phyloP scores from a whole-genome alignment of 1,140 invertebrate species.

The Drosophila sechellia region DNA sequence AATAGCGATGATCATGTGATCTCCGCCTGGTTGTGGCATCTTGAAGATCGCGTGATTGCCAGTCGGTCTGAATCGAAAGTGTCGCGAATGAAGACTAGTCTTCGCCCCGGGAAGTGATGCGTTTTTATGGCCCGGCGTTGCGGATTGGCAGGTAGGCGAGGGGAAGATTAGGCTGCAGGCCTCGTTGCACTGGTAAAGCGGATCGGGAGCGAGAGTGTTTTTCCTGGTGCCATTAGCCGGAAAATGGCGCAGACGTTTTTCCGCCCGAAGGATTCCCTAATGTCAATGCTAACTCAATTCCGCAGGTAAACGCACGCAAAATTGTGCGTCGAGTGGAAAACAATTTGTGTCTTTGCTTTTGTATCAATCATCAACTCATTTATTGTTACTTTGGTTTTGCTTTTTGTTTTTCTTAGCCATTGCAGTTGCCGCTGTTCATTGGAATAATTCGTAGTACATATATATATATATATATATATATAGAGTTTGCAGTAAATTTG shows the following conservation, averaged over 20 bases:
- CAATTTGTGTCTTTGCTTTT: constrained; percentile 51
- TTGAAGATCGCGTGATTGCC: constrained; percentile 72
- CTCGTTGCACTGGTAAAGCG: constrained; percentile 65
- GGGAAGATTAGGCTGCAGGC: constrained; percentile 45
- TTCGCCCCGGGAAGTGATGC: constrained; percentile 19
- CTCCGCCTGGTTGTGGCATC: constrained; percentile 45
- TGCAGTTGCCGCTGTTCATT: constrained; percentile 45
- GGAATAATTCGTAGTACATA: constrained; percentile 55
- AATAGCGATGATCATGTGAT: constrained; percentile 32
- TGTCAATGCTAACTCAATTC: constrained; percentile 56
- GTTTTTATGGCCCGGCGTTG: constrained; percentile 63
- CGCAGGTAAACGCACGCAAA: constrained; percentile 68
- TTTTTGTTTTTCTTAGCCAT: constrained; percentile 31
- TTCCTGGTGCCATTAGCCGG: constrained; percentile 81
- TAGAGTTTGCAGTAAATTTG: constrained; percentile 54
- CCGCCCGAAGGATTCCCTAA: constrained; percentile 52
- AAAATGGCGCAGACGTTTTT: constrained; percentile 67
- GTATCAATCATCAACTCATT: constrained; percentile 81
- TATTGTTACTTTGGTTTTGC: constrained; percentile 67
- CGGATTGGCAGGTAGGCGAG: constrained; percentile 61
- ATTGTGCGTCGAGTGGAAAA: constrained; percentile 61
- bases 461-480: constrained; percentile 47
- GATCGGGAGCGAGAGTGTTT: constrained; percentile 64
- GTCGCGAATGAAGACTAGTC: constrained; percentile 54
- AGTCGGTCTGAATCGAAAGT: constrained; percentile 28